Base-by-base conservation (phyloP, 2,113 vertebrate species). In the Chaetura pelagica region DNA sequence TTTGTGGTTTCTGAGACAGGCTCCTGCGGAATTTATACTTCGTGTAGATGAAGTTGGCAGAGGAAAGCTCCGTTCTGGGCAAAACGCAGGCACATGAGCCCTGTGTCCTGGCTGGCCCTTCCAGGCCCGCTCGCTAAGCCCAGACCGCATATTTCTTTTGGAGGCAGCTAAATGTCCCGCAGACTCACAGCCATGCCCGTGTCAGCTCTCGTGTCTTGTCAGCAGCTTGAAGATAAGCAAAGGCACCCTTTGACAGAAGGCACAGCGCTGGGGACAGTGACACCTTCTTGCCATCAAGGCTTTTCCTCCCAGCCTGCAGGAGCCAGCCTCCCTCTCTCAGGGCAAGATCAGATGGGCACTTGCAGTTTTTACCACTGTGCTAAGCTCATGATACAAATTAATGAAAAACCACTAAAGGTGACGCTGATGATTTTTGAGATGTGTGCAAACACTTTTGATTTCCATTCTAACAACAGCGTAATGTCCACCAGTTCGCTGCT, bases 11-110 rank as follows among this genome's bases (percentile, higher is more conserved):
- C 30, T 6, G 26, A 7, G 16, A 0, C 44, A 7, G 73, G n/a
- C 35, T 15, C n/a, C 18, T 1, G 15, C 29, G 17, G 64, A 9
- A 2, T 27, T 21, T 4, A 0, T 1, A 0, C 55, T 34, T 2
- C 10, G 54, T 8, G 59, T 9, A 14, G 54, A 2, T 7, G 26
- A 19, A 24, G 38, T 11, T 54, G 84, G 46, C 87, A 15, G 58
- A 3, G 40, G 21, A 27, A 17, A 55, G 6, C 15, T 73, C 35
- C 1, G 40, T 14, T 34, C 71, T 2, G 68, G 44, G 6, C 52
- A 14, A 9, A 76, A 6, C 1, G 44, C 69, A 8, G 82, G 44
- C 58, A 1, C 38, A 3, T n/a, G 22, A 67, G 18, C 18, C 12
- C 29, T 1, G 42, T 32, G 79, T 12, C 52, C 46, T 1, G 35